Conservation (phyloP, 2,888 invertebrate genomes). For the Chrysopilus asiliformis region DNA sequence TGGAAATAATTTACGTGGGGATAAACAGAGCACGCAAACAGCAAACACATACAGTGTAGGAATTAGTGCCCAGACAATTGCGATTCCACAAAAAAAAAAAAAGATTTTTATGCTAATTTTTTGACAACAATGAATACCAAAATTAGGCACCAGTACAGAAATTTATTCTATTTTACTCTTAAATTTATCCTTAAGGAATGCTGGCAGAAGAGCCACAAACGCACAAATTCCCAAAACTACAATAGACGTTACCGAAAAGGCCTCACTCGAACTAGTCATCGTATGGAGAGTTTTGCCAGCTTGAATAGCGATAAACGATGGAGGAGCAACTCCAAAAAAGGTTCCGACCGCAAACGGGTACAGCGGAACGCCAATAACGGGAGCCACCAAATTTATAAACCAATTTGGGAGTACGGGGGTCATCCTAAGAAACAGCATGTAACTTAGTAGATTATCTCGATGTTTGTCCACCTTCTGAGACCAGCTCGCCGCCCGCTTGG, state of each 20-base stretch:
- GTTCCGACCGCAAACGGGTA: constrained; percentile 89
- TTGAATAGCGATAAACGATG: constrained; percentile 94
- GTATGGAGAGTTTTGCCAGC: constrained; percentile 93
- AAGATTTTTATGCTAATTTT: no score
- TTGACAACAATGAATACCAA: no score
- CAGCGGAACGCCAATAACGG: constrained; percentile 91
- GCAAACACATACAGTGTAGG: no score
- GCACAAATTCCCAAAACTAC: constrained; percentile 66
- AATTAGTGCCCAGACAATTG: no score
- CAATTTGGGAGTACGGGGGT: constrained; percentile 98
- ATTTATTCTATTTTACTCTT: constrained; percentile 60
- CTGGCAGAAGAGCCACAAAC: constrained; percentile 71
- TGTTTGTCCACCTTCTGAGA: constrained; percentile 73
- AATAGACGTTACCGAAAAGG: constrained; percentile 81
- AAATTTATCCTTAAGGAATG: constrained; percentile 68
- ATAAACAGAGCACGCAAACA: no score
- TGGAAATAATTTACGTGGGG: no score
- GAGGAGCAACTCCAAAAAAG: constrained; percentile 92
- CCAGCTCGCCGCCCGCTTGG: constrained; percentile 77
- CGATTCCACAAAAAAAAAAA: no score
- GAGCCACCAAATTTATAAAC: constrained; percentile 96
- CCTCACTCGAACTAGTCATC: constrained; percentile 75
- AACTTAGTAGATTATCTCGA: constrained; percentile 79
- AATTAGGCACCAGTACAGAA: no score
- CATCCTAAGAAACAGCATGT: constrained; percentile 91